Percentiles rank a stretch among this genome's conserved stretches.
These are phyloP conservation scores for Fistularia tabacaria DNA, from an alignment of 2,797 vertebrate species.

Conservation along the genomic window DNA sequence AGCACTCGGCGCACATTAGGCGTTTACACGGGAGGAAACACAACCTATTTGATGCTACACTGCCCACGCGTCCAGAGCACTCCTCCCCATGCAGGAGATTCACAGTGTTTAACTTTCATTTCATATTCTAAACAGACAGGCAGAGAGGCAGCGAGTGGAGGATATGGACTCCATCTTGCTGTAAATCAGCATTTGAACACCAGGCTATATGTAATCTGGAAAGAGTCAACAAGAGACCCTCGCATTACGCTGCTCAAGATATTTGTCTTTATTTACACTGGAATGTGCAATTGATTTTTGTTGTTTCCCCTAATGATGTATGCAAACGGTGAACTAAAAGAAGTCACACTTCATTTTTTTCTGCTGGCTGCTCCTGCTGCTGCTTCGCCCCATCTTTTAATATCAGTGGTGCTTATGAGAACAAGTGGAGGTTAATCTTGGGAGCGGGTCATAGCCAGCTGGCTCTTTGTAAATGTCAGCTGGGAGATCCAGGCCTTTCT, in stretches of 20 bases:
- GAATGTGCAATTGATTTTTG: slow-evolving; percentile 68
- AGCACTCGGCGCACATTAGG: slow-evolving; percentile 74
- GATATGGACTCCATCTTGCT: slow-evolving; percentile 67
- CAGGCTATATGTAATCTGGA: slow-evolving; percentile 66
- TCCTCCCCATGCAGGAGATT: slow-evolving; percentile 68
- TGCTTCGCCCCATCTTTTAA: slow-evolving; percentile 58
- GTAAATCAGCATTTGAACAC: slow-evolving; percentile 76
- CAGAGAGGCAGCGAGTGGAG: slow-evolving; percentile 51
- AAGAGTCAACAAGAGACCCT: slow-evolving; percentile 66
- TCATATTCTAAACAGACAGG: slow-evolving; percentile 75
- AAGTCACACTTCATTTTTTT: slow-evolving; percentile 59
- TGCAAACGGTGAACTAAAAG: slow-evolving; percentile 56
- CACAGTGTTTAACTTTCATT: slow-evolving; percentile 78
- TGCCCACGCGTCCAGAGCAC: slow-evolving; percentile 75
- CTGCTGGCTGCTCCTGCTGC: background rate
- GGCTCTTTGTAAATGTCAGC: slow-evolving; percentile 78
- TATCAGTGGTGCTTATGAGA: slow-evolving; percentile 60
- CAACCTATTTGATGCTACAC: slow-evolving; percentile 82
- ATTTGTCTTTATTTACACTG: slow-evolving; percentile 73
- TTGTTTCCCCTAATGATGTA: slow-evolving; percentile 62
- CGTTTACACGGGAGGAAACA: slow-evolving; percentile 80
- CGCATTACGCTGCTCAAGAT: slow-evolving; percentile 48
- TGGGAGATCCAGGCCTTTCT: slow-evolving; percentile 63
- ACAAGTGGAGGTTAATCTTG: slow-evolving; percentile 74
- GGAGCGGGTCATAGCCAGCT: slow-evolving; percentile 57